Evolutionary conservation across 1,140 invertebrate genomes (phyloP).

Genomic region (Zaprionus ornatus): DNA sequence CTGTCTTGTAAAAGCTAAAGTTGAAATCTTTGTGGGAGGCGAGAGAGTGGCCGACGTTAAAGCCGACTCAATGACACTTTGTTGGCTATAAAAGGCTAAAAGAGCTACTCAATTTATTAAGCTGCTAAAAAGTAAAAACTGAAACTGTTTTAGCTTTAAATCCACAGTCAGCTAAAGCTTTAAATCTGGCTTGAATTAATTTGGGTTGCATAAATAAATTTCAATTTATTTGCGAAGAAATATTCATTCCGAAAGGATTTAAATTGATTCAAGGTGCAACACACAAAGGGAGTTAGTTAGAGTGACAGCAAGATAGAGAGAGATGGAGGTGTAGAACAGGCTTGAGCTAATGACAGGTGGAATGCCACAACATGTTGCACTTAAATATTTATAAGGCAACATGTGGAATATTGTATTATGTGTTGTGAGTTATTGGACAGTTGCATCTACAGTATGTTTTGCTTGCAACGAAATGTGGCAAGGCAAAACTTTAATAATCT

Average conservation of each 20-base stretch:
- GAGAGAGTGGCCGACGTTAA: not conserved
- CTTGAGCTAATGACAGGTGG: not conserved
- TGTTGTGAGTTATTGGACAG: not conserved
- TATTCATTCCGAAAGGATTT: not conserved
- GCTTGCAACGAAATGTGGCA: constrained; percentile 9
- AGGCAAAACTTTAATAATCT: constrained; percentile 21
- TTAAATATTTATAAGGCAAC: constrained; percentile 24
- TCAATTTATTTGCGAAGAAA: not conserved
- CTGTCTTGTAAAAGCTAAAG: not conserved
- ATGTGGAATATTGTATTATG: constrained; percentile 1
- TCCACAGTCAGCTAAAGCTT: not conserved
- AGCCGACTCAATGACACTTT: no score
- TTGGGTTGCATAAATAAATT: not conserved
- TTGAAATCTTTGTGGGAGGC: not conserved
- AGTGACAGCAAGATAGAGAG: not conserved
- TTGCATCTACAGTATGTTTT: not conserved
- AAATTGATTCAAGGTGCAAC: not conserved
- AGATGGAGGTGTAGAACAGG: not conserved
- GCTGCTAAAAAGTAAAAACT: not conserved
- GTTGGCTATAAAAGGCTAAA: no score
- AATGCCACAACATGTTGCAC: constrained; percentile 11
- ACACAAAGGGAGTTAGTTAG: not conserved
- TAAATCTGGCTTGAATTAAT: not conserved
- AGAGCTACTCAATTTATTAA: not conserved
- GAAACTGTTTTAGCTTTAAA: not conserved